A percentile compares a stretch with the other conserved stretches of the same genome.
Evolutionary conservation across 92 coral and sea anemone species (phyloP).

Genomic region (Porites lobata): DNA sequence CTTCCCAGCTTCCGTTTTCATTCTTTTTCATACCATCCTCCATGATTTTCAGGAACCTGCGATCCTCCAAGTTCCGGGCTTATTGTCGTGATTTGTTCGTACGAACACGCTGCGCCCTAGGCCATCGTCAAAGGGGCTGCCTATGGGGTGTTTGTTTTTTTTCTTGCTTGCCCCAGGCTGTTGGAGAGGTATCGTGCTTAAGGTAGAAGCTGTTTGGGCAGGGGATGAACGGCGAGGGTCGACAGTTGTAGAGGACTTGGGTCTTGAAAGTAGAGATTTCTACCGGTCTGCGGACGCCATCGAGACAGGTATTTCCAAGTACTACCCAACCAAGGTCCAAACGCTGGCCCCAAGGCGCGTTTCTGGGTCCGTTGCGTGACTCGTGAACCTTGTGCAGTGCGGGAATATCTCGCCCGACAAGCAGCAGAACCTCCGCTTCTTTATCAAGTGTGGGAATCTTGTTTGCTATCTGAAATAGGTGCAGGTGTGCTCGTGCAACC

Average conservation of each 20-base stretch:
- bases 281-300: constrained; percentile 51
- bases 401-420: too few species aligned
- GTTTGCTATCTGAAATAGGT: too few species aligned
- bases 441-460: too few species aligned
- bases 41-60: constrained; percentile 51
- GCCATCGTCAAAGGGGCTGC: constrained; percentile 21
- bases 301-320: constrained; percentile 61
- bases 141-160: neutral
- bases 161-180: neutral
- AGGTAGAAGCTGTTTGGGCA: constrained; percentile 52
- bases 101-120: constrained; percentile 21
- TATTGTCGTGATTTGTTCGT: constrained; percentile 16
- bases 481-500: too few species aligned
- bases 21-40: constrained; percentile 44
- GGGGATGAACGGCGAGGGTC: constrained; percentile 53
- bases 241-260: constrained; percentile 62
- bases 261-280: constrained; percentile 44
- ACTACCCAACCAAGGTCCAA: constrained; percentile 75
- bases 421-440: too few species aligned
- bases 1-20: too few species aligned
- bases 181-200: neutral
- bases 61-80: constrained; percentile 46
- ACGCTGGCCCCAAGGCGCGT: constrained; percentile 65
- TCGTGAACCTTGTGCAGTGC: too few species aligned
- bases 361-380: constrained; percentile 39